A percentile compares a stretch with the other conserved stretches of the same genome.
Evolutionary conservation across 1,140 invertebrate genomes (phyloP).

Genomic region (Drosophila malerkotliana): DNA sequence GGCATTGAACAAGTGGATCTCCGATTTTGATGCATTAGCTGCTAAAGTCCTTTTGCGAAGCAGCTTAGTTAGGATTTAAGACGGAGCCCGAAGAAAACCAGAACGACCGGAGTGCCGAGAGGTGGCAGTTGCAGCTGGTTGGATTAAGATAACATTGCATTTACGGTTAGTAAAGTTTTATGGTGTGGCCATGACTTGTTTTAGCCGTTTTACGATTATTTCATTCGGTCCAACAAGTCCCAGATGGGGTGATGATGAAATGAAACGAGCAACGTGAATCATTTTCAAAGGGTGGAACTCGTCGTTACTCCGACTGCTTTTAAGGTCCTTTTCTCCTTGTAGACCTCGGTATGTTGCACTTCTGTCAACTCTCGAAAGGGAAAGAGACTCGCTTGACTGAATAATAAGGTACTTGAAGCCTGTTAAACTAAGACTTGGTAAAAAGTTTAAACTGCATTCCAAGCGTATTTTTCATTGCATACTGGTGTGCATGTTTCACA

Average conservation of each 20-base stretch:
- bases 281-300: slow-evolving; percentile 1
- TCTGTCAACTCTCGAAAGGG: neutral
- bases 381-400: neutral
- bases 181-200: slow-evolving; percentile 46
- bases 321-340: neutral
- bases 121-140: slow-evolving; percentile 34
- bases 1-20: slow-evolving; percentile 34
- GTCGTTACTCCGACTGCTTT: neutral
- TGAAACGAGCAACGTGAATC: slow-evolving; percentile 30
- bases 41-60: slow-evolving; percentile 30
- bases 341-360: neutral
- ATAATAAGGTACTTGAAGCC: neutral
- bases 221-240: slow-evolving; percentile 25
- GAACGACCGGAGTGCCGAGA: neutral
- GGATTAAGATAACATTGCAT: slow-evolving; percentile 52
- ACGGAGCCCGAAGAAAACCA: neutral
- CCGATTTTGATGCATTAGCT: slow-evolving; percentile 65
- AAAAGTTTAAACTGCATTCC: neutral
- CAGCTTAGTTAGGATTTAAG: slow-evolving; percentile 19
- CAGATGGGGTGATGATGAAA: slow-evolving; percentile 43
- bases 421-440: too few relatives aligned
- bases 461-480: neutral
- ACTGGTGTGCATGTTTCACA: neutral
- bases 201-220: slow-evolving; percentile 47
- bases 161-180: slow-evolving; percentile 61